phyloP scores from a whole-genome alignment of 1,140 invertebrate genomes.

The Sesamia nonagrioides region DNA sequence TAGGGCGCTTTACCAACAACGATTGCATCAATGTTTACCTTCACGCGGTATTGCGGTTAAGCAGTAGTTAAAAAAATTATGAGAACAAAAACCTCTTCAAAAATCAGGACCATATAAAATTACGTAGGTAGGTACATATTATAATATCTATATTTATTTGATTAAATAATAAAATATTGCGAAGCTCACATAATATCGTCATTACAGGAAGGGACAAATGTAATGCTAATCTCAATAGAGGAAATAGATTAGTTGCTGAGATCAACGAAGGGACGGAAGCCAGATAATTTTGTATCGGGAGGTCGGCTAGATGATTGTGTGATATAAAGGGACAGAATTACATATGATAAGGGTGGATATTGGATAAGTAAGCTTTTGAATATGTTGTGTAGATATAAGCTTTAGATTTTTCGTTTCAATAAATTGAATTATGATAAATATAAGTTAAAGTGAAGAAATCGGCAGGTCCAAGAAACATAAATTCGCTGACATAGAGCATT shows the following conservation, averaged over 20 bases:
- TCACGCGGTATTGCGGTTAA: too few species aligned
- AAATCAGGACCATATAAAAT: too few species aligned
- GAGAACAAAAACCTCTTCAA: not conserved
- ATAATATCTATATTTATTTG: not conserved
- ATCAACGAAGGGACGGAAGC: constrained; percentile 22
- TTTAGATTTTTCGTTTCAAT: too few species aligned
- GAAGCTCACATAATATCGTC: constrained; percentile 1
- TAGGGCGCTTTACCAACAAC: too few species aligned
- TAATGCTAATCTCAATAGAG: constrained; percentile 32
- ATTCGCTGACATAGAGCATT: too few species aligned
- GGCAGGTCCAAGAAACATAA: too few species aligned
- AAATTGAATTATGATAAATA: too few species aligned
- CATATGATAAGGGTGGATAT: not conserved
- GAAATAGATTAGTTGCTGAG: constrained; percentile 26
- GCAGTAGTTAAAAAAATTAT: too few species aligned
- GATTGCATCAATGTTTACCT: too few species aligned
- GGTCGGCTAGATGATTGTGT: constrained; percentile 12
- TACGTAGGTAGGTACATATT: not conserved
- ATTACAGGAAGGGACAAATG: constrained; percentile 29
- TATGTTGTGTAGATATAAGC: not conserved
- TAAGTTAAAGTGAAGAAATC: too few species aligned
- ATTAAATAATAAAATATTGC: not conserved
- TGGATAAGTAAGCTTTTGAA: not conserved
- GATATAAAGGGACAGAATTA: not conserved
- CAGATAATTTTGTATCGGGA: constrained; percentile 20